Percentiles rank a stretch among this genome's conserved stretches.
These are phyloP conservation scores for Verasper variegatus DNA, from an alignment of 2,113 vertebrate species.

Conservation along the genomic window DNA sequence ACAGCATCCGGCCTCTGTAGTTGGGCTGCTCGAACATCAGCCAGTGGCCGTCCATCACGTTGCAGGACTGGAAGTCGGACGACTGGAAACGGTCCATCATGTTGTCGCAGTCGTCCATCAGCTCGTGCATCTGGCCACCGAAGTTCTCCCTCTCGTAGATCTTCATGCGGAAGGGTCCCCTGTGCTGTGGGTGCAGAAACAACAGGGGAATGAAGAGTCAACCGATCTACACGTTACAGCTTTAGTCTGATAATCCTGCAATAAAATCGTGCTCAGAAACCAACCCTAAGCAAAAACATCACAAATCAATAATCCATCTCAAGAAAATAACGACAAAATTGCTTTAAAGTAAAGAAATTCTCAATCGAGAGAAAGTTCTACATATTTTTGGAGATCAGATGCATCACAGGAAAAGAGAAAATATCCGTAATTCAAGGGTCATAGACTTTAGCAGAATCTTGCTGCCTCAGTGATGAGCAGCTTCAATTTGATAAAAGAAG, in stretches of 20 bases:
- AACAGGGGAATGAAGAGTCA: not conserved
- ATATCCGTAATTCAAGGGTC: no score
- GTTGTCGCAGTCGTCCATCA: constrained; percentile 82
- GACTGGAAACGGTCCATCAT: constrained; percentile 78
- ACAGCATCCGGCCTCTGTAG: constrained; percentile 80
- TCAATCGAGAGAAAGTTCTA: not conserved
- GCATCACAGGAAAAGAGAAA: not conserved
- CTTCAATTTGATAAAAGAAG: no score
- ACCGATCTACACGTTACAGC: not conserved
- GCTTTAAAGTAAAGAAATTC: no score
- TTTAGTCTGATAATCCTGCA: not conserved
- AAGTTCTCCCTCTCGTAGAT: constrained; percentile 83
- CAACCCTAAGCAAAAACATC: no score
- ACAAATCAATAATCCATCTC: no score
- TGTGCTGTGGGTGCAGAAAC: constrained; percentile 61
- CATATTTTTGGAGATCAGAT: not conserved
- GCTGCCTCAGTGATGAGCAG: no score
- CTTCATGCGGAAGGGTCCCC: constrained; percentile 75
- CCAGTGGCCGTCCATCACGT: constrained; percentile 86
- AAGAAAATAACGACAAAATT: no score
- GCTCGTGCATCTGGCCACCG: constrained; percentile 71
- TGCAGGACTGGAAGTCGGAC: constrained; percentile 77
- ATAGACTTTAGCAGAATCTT: not conserved
- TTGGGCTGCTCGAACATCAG: constrained; percentile 82
- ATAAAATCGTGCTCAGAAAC: not conserved